Evolutionary conservation across 2,797 vertebrate genomes (phyloP).

Genomic region (Diplodus puntazzo): DNA sequence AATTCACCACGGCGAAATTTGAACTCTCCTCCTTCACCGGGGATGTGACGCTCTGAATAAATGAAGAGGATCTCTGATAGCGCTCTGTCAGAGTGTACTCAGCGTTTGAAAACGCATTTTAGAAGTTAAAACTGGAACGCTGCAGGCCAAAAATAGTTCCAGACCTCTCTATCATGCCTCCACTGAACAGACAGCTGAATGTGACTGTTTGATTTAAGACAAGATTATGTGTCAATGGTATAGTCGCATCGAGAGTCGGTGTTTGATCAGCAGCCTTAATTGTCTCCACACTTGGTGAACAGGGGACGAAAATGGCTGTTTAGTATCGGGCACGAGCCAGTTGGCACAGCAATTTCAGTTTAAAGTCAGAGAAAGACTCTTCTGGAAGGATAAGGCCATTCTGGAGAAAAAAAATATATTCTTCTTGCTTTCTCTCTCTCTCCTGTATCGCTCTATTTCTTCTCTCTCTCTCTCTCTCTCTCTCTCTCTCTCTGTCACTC

Average conservation of each 20-base stretch:
- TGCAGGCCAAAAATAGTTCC: conserved; percentile 31
- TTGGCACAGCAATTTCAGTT: conserved; percentile 32
- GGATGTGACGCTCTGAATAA: conserved; percentile 59
- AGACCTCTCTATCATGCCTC: conserved; percentile 22
- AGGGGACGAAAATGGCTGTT: conserved; percentile 38
- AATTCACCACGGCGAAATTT: conserved; percentile 57
- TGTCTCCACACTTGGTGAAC: conserved; percentile 26
- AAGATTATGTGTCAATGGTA: not conserved
- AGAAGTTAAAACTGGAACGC: conserved; percentile 43
- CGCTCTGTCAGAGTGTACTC: conserved; percentile 44
- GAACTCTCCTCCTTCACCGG: conserved; percentile 47
- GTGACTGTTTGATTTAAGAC: conserved; percentile 18
- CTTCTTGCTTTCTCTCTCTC: not conserved
- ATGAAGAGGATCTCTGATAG: conserved; percentile 57
- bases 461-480: conserved; percentile 3
- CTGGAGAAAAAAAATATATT: conserved; percentile 16
- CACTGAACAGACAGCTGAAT: conserved; percentile 31
- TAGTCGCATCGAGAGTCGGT: conserved; percentile 9
- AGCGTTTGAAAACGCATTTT: conserved; percentile 53
- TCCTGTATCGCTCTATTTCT: not conserved
- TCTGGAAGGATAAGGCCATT: conserved; percentile 31
- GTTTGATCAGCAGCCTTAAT: conserved; percentile 53
- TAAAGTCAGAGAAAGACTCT: conserved; percentile 37
- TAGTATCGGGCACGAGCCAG: conserved; percentile 11
- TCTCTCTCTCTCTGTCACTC: conserved; percentile 6